These are phyloP conservation scores for Adrianichthys oophorus DNA, from an alignment of 2,797 vertebrate genomes.

Conservation along the genomic window DNA sequence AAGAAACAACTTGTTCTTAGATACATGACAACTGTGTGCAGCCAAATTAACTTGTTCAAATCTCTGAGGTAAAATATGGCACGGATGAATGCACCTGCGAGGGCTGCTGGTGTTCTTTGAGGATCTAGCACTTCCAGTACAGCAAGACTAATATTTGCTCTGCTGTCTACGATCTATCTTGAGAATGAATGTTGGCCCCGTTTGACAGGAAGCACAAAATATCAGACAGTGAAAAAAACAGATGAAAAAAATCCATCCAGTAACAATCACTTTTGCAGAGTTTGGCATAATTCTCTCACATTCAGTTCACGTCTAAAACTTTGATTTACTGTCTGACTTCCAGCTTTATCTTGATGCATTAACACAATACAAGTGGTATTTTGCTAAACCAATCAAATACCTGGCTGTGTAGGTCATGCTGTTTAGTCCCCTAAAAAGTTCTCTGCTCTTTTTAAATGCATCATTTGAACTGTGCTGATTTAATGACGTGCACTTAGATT, in stretches of 20 bases:
- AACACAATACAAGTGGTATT: constrained; percentile 20
- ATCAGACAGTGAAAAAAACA: constrained; percentile 13
- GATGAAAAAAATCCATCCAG: constrained; percentile 4
- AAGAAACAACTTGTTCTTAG: background rate
- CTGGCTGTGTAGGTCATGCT: constrained; percentile 3
- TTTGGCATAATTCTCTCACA: background rate
- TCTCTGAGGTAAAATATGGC: background rate
- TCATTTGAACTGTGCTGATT: constrained; percentile 54
- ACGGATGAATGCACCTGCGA: constrained; percentile 1
- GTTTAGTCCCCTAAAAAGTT: constrained; percentile 23
- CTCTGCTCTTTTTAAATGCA: constrained; percentile 40
- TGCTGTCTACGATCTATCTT: constrained; percentile 44
- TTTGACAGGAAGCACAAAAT: constrained; percentile 44
- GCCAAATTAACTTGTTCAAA: background rate
- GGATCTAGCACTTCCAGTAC: constrained; percentile 22
- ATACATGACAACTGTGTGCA: background rate
- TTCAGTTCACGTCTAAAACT: background rate
- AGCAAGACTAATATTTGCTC: constrained; percentile 50
- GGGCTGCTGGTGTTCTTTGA: constrained; percentile 24
- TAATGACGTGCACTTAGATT: constrained; percentile 21
- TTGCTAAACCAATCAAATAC: constrained; percentile 23
- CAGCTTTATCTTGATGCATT: background rate
- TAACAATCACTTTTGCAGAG: constrained; percentile 6
- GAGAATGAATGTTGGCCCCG: constrained; percentile 22
- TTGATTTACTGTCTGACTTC: background rate